These are phyloP conservation scores for Orthonychiurus folsomi DNA, from an alignment of 2,888 invertebrate species.

Conservation along the genomic window DNA sequence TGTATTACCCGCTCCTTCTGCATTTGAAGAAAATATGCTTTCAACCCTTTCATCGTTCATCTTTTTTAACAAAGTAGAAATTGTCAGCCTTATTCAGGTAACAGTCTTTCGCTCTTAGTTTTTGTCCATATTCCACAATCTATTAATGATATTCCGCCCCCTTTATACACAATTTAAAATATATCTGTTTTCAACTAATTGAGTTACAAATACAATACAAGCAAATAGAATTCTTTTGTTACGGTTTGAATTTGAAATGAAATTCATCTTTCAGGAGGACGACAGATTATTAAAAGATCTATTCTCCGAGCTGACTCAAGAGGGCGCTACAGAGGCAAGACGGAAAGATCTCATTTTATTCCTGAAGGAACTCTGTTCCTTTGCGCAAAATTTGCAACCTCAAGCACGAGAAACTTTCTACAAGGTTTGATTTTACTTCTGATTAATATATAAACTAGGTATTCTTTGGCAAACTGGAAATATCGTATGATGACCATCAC, in stretches of 20 bases:
- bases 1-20: constrained; percentile 94
- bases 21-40: constrained; percentile 98
- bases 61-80: constrained; percentile 99
- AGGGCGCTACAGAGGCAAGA: constrained; percentile 71
- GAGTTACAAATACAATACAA: too few species aligned
- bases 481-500: constrained; percentile 32
- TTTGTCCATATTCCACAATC: not conserved
- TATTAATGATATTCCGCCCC: too few species aligned
- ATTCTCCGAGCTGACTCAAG: constrained; percentile 84
- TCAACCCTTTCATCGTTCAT: constrained; percentile 97
- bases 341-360: constrained; percentile 91
- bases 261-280: constrained; percentile 64
- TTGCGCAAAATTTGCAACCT: constrained; percentile 95
- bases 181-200: too few species aligned
- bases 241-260: too few species aligned
- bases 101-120: constrained; percentile 27
- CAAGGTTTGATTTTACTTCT: constrained; percentile 51
- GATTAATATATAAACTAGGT: too few species aligned
- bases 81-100: constrained; percentile 81
- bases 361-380: constrained; percentile 97
- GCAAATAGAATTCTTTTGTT: too few species aligned
- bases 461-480: not conserved
- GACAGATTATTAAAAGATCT: constrained; percentile 91
- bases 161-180: too few species aligned
- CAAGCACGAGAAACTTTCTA: constrained; percentile 96